Base-by-base conservation (phyloP, 2,113 vertebrate species). In the Equus przewalskii region DNA sequence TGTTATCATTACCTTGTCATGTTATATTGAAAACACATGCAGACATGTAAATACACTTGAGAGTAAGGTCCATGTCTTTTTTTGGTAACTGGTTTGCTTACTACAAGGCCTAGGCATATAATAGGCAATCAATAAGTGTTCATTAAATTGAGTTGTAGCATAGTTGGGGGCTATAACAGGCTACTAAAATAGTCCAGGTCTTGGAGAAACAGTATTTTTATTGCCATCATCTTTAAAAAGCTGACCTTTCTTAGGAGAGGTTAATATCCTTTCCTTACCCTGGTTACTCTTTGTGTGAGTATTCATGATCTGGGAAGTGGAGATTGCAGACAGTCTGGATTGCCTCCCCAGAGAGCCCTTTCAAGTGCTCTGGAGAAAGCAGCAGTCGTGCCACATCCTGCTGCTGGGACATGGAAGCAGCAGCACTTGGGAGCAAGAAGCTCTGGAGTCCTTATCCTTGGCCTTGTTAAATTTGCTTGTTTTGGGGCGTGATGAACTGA, bases 401-500 rank as follows among this genome's bases (percentile, higher is more conserved):
- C 49, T 28, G 41, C 51, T 76, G 67, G 78, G 49, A 36, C 6
- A 15, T 1, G 46, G 86, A 70, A 75, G 62, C 46, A 36, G 30
- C 14, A 36, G 70, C 33, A 22, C 36, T 30, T 7, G 69, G 46
- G 60, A 92, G 11, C 30, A 49, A 8, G 49, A 49, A 30, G 56
- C 78, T 60, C n/a, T 60, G 4, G 56, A 80, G 79, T 44, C 83
- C 24, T 85, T 73, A 13, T 86, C 41, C 46, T 44, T 28, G 65
- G 70, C 87, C 21, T 84, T 89, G 41, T 84, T 92, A 62, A 79
- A 28, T 88, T 62, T 81, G 69, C 94, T 93, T 79, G 70, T 93
- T 94, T 81, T 76, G 94, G 51, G 9, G 56, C 76, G 7, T 79
- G 44, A 78, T 65, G 79, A 73, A 14, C 91, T 96, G 72, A 49